A percentile compares a stretch with the other conserved stretches of the same genome.
These are phyloP conservation scores for Tarsius wallacei DNA, from an alignment of 2,797 vertebrate genomes.

Conservation along the genomic window DNA sequence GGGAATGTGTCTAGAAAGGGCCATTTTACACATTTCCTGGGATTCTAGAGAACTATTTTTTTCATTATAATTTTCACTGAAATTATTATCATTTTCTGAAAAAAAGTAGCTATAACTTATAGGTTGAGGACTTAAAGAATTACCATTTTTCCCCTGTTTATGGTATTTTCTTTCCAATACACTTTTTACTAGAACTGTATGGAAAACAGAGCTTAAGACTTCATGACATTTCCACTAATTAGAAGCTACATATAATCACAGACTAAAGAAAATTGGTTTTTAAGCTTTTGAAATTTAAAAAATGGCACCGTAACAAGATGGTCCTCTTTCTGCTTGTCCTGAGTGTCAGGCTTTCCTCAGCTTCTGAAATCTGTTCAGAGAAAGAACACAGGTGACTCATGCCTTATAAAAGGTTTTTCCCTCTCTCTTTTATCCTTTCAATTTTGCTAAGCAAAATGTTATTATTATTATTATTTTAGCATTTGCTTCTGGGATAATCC, in stretches of 20 bases:
- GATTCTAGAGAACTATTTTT: not conserved
- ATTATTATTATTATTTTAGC: slow-evolving; percentile 58
- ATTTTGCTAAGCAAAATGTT: slow-evolving; percentile 67
- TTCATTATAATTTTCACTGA: slow-evolving; percentile 25
- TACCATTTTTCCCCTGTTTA: not conserved
- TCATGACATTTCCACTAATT: not conserved
- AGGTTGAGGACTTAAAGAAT: slow-evolving; percentile 13
- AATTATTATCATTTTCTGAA: slow-evolving; percentile 32
- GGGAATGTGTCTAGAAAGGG: not conserved
- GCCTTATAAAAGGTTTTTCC: slow-evolving; percentile 38
- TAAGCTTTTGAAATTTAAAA: not conserved
- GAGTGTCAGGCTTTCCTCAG: not conserved
- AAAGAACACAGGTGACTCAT: not conserved
- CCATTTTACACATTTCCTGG: not conserved
- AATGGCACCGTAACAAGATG: not conserved
- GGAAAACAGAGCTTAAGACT: slow-evolving; percentile 23
- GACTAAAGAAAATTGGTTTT: not conserved
- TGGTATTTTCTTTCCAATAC: slow-evolving; percentile 16
- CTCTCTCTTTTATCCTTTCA: not conserved
- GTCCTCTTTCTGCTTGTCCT: not conserved
- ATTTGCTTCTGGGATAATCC: slow-evolving; percentile 62
- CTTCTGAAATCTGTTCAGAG: not conserved
- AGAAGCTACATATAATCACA: slow-evolving; percentile 20
- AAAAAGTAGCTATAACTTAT: not conserved
- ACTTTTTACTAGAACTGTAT: not conserved